Base-by-base conservation (phyloP, 2,888 invertebrate genomes). In the Stenodema calcarata region DNA sequence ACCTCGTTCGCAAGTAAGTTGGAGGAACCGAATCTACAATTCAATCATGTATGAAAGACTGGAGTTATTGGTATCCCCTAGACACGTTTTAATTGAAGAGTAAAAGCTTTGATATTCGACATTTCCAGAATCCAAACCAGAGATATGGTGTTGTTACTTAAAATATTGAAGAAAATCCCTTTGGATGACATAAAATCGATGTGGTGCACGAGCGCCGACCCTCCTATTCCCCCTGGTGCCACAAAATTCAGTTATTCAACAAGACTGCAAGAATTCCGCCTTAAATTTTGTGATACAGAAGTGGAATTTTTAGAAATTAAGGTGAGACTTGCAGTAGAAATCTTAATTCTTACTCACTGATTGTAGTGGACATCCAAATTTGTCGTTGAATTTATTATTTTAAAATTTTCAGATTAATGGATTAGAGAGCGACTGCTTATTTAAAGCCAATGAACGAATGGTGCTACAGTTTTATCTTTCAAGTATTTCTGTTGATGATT, bases 381-480 rank as follows among this genome's bases (percentile, higher is more conserved):
- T n/a, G n/a, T n/a, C n/a, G n/a, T n/a, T n/a, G n/a, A n/a, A n/a
- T 62, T 23, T 2, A 62, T 35, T 7, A 35, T 35, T 7, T 35
- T 35, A 7, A 35, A 35, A 88, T 69, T 89, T 89, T 79, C 87
- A 90, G 90, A 87, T 91, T 88, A 86, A 92, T 69, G 94, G 94
- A 0, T 90, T 96, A 87, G 95, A 96, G 91, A 94, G 94, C 89
- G 95, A 95, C 91, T 95, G 95, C 89, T 93, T 95, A 88, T 95
- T 95, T 91, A 94, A 95, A 89, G 95, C 95, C 0, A 95, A 95
- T 89, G 95, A 95, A 90, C 92, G 95, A 89, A 94, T 95, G 92
- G 94, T 95, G 44, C 93, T 96, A 89, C 93, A 95, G 87, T 92
- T 94, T 27, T 94, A 94, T 90, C 92, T 96, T 42, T 93, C 94